Base-by-base conservation (phyloP, 2,797 vertebrate species). In the Erethizon dorsatum region DNA sequence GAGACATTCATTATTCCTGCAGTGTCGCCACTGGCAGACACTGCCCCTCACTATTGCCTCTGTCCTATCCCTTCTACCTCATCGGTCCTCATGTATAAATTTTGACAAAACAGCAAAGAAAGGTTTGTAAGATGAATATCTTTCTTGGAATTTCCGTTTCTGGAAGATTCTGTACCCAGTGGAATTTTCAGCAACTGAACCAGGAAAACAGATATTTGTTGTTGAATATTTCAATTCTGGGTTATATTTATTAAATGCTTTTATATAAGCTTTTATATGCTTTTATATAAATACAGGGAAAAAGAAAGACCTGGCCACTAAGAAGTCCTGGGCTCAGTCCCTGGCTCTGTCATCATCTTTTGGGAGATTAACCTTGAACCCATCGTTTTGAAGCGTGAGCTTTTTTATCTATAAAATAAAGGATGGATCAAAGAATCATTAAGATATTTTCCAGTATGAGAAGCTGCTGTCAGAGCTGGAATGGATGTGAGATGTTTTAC, bases 1-100 rank as follows among this genome's bases (percentile, higher is more conserved):
- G 93, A 88, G 65, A 83, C 31, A 47, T 92, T 96, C 83, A 52
- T 84, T 85, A 94, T 96, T 91, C 52, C 15, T 88, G 37, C 45
- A 31, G 2, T 52, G 67, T 90, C 31, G 47, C 67, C 71, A 18
- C 71, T n/a, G 45, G 80, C 59, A 56, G 84, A 94, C n/a, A 47
- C 24, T 6, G 8, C 2, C 37, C 59, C 33, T 63, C 13, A 14
- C 3, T 52, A 9, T 5, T 28, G 67, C 54, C 84, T 86, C 31
- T 65, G 57, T 37, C 26, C 77, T 14, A 33, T 10, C 37, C 15
- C n/a, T 79, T 73, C 22, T 0, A 56, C 20, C 77, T 63, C 59
- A n/a, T 41, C 22, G 3, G 15, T 57, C 24, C 56, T 93, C 69
- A 77, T 61, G 67, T 87, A 59, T 6, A 89, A 71, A 87, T 91